These are phyloP conservation scores for Ceratotherium simum DNA, from an alignment of 2,113 vertebrate genomes.

Conservation along the genomic window DNA sequence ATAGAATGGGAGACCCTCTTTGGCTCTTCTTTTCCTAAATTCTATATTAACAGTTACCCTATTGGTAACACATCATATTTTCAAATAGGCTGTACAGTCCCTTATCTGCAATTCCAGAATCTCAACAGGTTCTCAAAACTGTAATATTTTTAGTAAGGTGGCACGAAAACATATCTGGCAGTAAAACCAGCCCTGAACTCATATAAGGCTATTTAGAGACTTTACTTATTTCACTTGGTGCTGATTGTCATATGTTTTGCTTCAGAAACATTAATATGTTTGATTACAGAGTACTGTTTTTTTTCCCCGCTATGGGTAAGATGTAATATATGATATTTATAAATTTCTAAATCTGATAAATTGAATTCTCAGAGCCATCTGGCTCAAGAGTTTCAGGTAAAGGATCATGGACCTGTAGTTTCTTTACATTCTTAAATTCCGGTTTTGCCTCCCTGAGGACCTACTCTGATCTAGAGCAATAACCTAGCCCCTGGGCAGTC, in stretches of 20 bases:
- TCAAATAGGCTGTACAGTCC: not conserved
- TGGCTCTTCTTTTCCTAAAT: not conserved
- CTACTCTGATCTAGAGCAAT: not conserved
- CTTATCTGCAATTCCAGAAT: not conserved
- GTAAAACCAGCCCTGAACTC: not conserved
- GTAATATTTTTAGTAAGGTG: not conserved
- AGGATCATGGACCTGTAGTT: not conserved
- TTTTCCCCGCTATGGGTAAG: not conserved
- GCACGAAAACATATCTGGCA: not conserved
- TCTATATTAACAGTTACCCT: not conserved
- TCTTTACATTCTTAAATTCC: not conserved
- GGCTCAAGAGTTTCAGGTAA: conserved; percentile 2
- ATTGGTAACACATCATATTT: not conserved
- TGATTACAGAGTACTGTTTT: not conserved
- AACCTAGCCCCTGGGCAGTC: not conserved
- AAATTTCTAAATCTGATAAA: conserved; percentile 30
- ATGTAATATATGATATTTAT: not conserved
- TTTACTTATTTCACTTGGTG: not conserved
- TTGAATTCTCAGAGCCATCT: not conserved
- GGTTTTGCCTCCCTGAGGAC: not conserved
- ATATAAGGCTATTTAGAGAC: not conserved
- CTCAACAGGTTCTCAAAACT: conserved; percentile 20
- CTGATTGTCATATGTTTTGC: not conserved
- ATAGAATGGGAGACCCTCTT: not conserved
- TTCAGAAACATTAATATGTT: conserved; percentile 40